Evolutionary conservation across 2,113 vertebrate genomes (phyloP), one percentile per base, ranked within the genome.

Genomic region (Tupaia tana): DNA sequence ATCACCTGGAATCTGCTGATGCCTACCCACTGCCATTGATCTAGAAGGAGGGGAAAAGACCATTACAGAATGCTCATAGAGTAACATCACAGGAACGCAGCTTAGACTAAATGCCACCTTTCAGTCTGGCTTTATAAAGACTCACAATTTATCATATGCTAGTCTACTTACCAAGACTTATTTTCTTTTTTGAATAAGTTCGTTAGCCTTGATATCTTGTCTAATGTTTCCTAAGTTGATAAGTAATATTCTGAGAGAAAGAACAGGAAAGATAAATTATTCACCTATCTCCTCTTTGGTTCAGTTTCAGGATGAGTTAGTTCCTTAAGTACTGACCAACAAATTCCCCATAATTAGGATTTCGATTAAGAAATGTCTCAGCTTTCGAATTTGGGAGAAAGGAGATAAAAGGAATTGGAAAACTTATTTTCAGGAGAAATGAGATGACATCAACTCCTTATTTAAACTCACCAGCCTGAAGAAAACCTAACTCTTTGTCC

Each of bases 31-130:
- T 64, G 63, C 78, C 93, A 95, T n/a, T 92, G 94, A 94, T 95
- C 93, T 96, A 95, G 97, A 88, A 88, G 59, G 73, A 61, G 20
- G 29, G 16, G 43, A 90, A 97, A 97, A 97, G 94, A 97, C 20
- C 75, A 90, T 24, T 25, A 86, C 91, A 90, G 91, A 96, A 94
- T 54, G 85, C 84, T 95, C 25, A 84, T 93, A 97, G 97, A 96
- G 10, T 71, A 95, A 87, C 59, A 93, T 83, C 70, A 81, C 87
- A 86, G 58, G 93, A 66, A 93, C 52, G 83, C 97, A 90, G 90
- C 93, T 97, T 97, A 97, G 97, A 98, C 97, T 97, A 97, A 95
- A 97, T 92, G 74, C 29, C 67, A 56, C 13, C 16, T 20, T 74
- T 93, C 61, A 70, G 25, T 13, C 67, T 52, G 79, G 24, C 43